Conservation (phyloP, 2,888 invertebrate genomes). For the Drosophila helvetica region DNA sequence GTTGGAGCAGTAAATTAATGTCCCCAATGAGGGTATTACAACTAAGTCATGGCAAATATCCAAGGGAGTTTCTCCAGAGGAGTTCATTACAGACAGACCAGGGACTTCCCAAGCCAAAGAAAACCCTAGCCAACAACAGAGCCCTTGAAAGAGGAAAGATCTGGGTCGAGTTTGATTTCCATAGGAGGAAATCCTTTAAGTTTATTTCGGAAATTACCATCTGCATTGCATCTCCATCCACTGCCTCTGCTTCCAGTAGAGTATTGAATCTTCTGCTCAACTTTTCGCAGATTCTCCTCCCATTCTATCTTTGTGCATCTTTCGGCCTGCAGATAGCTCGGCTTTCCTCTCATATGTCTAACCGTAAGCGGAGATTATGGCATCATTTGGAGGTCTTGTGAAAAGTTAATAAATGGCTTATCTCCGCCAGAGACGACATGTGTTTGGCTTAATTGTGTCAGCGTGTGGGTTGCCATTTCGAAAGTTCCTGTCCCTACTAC, state of each 20-base stretch:
- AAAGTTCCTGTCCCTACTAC: constrained; percentile 50
- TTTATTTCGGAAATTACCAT: too few relatives aligned
- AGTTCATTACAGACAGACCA: background rate
- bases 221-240: too few relatives aligned
- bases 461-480: constrained; percentile 73
- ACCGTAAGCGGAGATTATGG: constrained; percentile 80
- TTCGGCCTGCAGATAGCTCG: constrained; percentile 42
- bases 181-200: background rate
- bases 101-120: background rate
- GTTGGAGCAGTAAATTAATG: constrained; percentile 47
- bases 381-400: constrained; percentile 78
- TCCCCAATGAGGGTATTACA: constrained; percentile 19
- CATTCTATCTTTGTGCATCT: constrained; percentile 47
- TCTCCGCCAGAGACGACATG: constrained; percentile 69
- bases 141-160: too few relatives aligned
- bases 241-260: background rate
- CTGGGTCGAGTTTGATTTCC: background rate
- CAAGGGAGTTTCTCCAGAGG: background rate
- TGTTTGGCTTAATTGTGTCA: constrained; percentile 81
- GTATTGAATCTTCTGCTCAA: constrained; percentile 6
- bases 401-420: constrained; percentile 82
- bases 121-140: too few relatives aligned
- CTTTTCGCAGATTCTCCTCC: background rate
- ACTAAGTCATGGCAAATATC: constrained; percentile 11
- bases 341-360: constrained; percentile 70